Conservation (phyloP, 2,888 invertebrate species). For the Unio delphinus region DNA sequence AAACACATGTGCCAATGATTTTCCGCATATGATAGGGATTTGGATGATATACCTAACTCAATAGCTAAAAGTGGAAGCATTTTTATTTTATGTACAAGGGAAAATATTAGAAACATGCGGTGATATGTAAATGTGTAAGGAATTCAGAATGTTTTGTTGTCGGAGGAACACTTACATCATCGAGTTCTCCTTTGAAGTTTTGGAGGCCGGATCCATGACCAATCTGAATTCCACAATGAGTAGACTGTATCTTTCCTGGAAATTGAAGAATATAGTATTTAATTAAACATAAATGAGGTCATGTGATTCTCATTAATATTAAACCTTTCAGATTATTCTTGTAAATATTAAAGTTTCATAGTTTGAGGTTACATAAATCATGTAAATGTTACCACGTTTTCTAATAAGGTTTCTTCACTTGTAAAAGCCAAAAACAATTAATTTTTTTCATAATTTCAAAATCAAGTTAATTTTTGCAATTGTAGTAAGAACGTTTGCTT, state of each 20-base stretch:
- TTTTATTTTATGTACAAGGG: neutral
- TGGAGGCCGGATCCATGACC: slow-evolving; percentile 29
- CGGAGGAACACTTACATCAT: slow-evolving; percentile 27
- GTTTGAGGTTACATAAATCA: neutral
- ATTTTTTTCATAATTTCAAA: too few relatives aligned
- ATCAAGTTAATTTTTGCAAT: too few relatives aligned
- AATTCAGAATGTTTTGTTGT: neutral
- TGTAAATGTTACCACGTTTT: too few relatives aligned
- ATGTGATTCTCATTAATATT: neutral
- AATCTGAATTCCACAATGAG: slow-evolving; percentile 39
- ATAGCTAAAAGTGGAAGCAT: too few relatives aligned
- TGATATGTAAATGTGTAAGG: neutral
- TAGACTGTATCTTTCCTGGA: slow-evolving; percentile 28
- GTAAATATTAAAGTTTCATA: neutral
- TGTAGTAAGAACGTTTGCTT: too few relatives aligned
- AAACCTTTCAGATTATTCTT: neutral
- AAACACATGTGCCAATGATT: too few relatives aligned
- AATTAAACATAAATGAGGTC: neutral
- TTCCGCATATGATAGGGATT: too few relatives aligned
- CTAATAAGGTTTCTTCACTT: neutral
- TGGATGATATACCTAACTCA: too few relatives aligned
- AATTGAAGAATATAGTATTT: neutral
- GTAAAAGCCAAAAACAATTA: neutral
- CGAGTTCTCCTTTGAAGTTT: slow-evolving; percentile 28
- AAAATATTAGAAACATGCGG: neutral